A percentile compares a stretch with the other conserved stretches of the same genome.
phyloP scores from a whole-genome alignment of 1,140 invertebrate species.

The Lucilia sericata region DNA sequence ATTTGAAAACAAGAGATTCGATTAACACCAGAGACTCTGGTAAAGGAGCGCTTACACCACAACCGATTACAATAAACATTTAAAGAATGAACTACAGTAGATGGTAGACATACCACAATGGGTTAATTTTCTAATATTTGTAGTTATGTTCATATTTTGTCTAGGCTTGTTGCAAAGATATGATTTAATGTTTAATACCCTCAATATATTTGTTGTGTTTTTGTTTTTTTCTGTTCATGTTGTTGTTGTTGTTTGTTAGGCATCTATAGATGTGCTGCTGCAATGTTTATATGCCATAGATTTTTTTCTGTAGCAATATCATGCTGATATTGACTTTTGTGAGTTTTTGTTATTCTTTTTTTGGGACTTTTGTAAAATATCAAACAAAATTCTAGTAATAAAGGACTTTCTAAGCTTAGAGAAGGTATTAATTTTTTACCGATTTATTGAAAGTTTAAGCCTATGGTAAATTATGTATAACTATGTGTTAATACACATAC shows the following conservation, averaged over 20 bases:
- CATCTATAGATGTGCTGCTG: not conserved
- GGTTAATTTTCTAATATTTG: slow-evolving; percentile 2
- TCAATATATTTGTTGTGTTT: slow-evolving; percentile 13
- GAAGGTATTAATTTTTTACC: not conserved
- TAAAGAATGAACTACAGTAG: no score
- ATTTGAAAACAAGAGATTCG: no score
- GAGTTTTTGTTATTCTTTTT: not conserved
- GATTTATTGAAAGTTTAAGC: slow-evolving; percentile 10
- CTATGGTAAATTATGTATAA: not conserved
- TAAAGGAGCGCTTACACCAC: no score
- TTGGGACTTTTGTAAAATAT: not conserved
- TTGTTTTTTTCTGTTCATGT: not conserved
- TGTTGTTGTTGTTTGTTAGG: not conserved
- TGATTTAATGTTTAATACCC: slow-evolving; percentile 21
- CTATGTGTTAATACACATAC: no score
- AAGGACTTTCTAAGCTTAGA: not conserved
- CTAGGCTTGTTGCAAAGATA: slow-evolving; percentile 1
- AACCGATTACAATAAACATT: no score
- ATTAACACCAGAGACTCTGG: no score
- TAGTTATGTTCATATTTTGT: slow-evolving; percentile 6
- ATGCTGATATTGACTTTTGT: slow-evolving; percentile 2
- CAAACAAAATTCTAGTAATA: not conserved
- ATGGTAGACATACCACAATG: no score
- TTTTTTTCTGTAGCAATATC: not conserved
- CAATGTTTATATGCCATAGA: not conserved